phyloP scores from a whole-genome alignment of 2,113 vertebrate species.

The Oreotrochilus melanogaster region DNA sequence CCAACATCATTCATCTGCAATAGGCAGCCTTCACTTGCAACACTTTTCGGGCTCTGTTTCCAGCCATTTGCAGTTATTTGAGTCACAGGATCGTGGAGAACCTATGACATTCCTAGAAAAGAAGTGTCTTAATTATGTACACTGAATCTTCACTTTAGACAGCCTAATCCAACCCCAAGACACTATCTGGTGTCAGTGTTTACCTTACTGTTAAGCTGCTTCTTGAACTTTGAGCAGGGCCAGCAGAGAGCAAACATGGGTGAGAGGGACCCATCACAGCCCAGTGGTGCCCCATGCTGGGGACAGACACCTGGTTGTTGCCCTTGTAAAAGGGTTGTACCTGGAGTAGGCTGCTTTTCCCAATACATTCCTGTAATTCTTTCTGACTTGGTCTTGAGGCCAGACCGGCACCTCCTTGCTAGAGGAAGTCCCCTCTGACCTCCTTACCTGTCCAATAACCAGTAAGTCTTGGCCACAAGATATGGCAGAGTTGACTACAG shows the following conservation, averaged over 20 bases:
- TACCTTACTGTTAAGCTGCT: background rate
- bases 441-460: background rate
- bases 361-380: fast-evolving
- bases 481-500: background rate
- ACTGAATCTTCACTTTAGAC: background rate
- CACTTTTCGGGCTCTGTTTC: background rate
- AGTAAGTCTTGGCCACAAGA: background rate
- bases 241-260: background rate
- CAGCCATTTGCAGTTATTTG: constrained; percentile 7
- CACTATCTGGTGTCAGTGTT: background rate
- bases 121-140: background rate
- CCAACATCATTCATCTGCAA: background rate
- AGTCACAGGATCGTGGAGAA: constrained; percentile 25
- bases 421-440: background rate
- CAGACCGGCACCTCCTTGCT: background rate
- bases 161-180: background rate
- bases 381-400: background rate
- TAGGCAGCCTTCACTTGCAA: background rate
- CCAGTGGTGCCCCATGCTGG: background rate
- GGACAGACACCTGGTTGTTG: background rate
- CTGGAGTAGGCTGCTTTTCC: background rate
- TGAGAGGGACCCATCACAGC: fast-evolving
- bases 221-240: constrained; percentile 22
- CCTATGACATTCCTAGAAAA: constrained; percentile 27
- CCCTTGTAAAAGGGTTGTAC: background rate